A percentile compares a stretch with the other conserved stretches of the same genome.
Evolutionary conservation across 2,888 invertebrate species (phyloP).

Genomic region (Gnatocerus cornutus): DNA sequence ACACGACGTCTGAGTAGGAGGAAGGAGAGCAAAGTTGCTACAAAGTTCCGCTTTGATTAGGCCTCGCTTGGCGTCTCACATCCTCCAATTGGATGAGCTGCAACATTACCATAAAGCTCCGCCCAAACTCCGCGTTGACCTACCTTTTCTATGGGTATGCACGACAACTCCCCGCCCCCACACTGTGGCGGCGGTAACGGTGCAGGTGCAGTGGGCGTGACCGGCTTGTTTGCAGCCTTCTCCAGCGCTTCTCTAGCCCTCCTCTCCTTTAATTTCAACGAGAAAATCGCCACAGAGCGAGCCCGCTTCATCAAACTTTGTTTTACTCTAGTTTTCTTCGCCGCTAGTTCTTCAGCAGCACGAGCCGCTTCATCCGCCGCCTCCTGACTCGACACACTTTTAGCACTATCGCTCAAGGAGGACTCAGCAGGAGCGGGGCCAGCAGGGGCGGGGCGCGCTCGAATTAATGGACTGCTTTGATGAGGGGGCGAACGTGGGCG

Average conservation of each 20-base stretch:
- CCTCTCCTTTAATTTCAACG: constrained; percentile 84
- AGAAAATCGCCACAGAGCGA: constrained; percentile 89
- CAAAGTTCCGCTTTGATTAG: constrained; percentile 65
- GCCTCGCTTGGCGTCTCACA: constrained; percentile 66
- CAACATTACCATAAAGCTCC: constrained; percentile 54
- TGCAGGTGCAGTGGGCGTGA: constrained; percentile 68
- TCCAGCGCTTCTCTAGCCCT: constrained; percentile 85
- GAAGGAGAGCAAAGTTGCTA: constrained; percentile 56
- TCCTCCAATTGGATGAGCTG: constrained; percentile 83
- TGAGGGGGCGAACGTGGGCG: constrained; percentile 66
- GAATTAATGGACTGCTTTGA: constrained; percentile 21
- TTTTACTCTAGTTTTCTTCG: constrained; percentile 79
- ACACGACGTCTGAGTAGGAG: constrained; percentile 30
- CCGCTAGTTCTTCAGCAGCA: constrained; percentile 77
- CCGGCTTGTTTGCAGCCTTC: constrained; percentile 75
- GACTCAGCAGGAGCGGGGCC: constrained; percentile 70
- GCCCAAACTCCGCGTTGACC: neutral
- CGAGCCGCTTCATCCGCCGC: constrained; percentile 71
- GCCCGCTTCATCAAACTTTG: constrained; percentile 88
- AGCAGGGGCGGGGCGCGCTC: constrained; percentile 58
- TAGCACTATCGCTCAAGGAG: constrained; percentile 73
- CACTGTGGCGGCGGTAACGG: constrained; percentile 76
- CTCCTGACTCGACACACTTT: constrained; percentile 75
- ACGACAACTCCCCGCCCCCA: constrained; percentile 87
- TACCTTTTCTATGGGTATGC: constrained; percentile 87